These are phyloP conservation scores for Phallusia fumigata DNA, from an alignment of 23 tunicate genomes.

Conservation along the genomic window DNA sequence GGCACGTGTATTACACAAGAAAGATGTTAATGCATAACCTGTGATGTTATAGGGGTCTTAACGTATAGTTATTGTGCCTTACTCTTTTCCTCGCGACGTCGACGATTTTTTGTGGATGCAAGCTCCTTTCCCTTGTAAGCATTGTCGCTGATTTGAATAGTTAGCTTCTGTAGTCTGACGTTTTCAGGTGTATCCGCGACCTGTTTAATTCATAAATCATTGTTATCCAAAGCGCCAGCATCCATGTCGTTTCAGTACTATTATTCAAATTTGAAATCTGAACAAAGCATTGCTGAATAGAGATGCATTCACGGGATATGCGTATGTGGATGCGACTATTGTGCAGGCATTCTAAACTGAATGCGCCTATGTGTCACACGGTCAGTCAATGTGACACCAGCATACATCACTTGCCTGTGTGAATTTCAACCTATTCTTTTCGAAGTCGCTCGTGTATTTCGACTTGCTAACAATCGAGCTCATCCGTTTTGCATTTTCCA, in stretches of 20 bases:
- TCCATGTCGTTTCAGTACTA: too few relatives aligned
- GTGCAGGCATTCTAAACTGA: too few relatives aligned
- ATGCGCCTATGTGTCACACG: too few relatives aligned
- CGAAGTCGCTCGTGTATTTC: conserved; percentile 83
- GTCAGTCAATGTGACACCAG: too few relatives aligned
- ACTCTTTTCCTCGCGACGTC: conserved; percentile 1
- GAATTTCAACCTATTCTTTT: conserved; percentile 83
- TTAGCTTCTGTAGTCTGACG: conserved; percentile 25
- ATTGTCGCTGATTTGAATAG: conserved; percentile 58
- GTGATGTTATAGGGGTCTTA: too few relatives aligned
- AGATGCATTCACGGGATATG: too few relatives aligned
- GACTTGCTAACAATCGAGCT: conserved; percentile 66
- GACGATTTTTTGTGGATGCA: conserved; percentile 33
- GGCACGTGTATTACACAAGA: too few relatives aligned
- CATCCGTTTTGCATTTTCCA: conserved; percentile 68
- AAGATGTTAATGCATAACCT: too few relatives aligned
- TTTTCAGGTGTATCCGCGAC: conserved; percentile 83
- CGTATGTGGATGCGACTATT: too few relatives aligned
- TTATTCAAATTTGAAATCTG: too few relatives aligned
- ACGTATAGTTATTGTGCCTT: background rate
- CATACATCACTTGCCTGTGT: conserved; percentile 41
- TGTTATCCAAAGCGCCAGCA: background rate
- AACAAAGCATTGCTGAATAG: too few relatives aligned
- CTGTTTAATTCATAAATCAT: conserved; percentile 1
- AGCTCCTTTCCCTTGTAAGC: conserved; percentile 63